These are phyloP conservation scores for Tenodera sinensis DNA, from an alignment of 2,888 invertebrate genomes.

Conservation along the genomic window DNA sequence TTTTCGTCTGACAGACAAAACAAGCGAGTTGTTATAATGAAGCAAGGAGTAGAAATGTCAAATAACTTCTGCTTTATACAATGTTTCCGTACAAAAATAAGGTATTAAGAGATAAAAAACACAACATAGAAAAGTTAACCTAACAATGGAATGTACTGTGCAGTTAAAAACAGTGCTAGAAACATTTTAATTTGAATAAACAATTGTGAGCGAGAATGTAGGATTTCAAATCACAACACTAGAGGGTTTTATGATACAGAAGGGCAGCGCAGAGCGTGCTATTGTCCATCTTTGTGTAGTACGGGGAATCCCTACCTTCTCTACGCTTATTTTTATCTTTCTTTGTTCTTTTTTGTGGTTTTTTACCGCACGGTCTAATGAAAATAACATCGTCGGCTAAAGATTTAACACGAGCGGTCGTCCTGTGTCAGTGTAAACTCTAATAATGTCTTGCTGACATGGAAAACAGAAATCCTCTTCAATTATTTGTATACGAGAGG, in stretches of 20 bases:
- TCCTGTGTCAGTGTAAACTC: neutral
- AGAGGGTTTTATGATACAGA: neutral
- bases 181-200: neutral
- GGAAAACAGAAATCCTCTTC: neutral
- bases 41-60: too few relatives aligned
- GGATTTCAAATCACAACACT: neutral
- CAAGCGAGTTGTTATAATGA: too few relatives aligned
- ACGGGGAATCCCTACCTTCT: neutral
- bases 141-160: neutral
- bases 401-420: neutral
- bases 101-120: neutral
- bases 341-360: neutral
- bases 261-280: neutral
- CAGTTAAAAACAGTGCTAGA: neutral
- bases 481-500: neutral
- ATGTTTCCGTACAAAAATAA: neutral
- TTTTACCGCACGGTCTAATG: neutral
- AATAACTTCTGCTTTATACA: neutral
- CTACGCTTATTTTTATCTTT: neutral
- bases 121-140: neutral
- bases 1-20: too few relatives aligned
- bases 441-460: neutral
- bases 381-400: neutral
- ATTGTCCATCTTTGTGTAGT: neutral
- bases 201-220: neutral